Conservation (phyloP, 2,888 invertebrate species). For the Synergus gifuensis region DNA sequence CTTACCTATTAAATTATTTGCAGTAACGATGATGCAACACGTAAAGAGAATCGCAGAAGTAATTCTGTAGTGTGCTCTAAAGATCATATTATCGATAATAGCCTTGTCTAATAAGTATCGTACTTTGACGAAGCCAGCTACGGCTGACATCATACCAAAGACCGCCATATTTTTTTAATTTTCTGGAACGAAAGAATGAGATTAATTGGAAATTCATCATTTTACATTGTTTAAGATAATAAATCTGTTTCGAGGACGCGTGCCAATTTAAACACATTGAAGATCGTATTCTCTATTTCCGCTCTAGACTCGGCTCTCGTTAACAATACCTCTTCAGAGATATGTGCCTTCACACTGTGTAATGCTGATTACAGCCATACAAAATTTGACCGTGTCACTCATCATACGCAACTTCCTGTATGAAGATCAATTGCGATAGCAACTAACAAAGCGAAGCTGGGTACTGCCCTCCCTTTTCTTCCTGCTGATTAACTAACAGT, state of each 20-base stretch:
- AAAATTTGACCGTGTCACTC: not conserved
- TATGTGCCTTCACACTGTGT: not conserved
- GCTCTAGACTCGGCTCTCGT: not conserved
- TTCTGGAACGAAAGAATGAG: slow-evolving; percentile 54
- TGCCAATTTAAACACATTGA: not conserved
- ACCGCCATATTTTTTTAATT: slow-evolving; percentile 83
- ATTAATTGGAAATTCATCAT: slow-evolving; percentile 18
- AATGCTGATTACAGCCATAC: not conserved
- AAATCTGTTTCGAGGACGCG: slow-evolving; percentile 1
- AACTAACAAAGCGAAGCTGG: not conserved
- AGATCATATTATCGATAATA: slow-evolving; percentile 93
- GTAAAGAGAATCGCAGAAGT: slow-evolving; percentile 92
- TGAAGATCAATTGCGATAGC: not conserved
- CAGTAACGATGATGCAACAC: slow-evolving; percentile 92
- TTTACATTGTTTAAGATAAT: not conserved
- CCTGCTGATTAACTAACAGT: not conserved
- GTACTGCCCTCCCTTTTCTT: not conserved
- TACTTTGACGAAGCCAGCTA: slow-evolving; percentile 94
- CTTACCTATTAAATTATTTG: slow-evolving; percentile 94
- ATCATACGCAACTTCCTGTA: not conserved
- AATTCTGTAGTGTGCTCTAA: slow-evolving; percentile 92
- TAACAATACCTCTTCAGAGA: not conserved
- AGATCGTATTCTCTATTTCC: not conserved
- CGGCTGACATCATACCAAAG: slow-evolving; percentile 91
- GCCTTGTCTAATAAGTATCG: slow-evolving; percentile 93